Percentiles rank a stretch among this genome's conserved stretches.
phyloP scores from a whole-genome alignment of 1,140 invertebrate genomes.

The Drosophila lacteicornis region DNA sequence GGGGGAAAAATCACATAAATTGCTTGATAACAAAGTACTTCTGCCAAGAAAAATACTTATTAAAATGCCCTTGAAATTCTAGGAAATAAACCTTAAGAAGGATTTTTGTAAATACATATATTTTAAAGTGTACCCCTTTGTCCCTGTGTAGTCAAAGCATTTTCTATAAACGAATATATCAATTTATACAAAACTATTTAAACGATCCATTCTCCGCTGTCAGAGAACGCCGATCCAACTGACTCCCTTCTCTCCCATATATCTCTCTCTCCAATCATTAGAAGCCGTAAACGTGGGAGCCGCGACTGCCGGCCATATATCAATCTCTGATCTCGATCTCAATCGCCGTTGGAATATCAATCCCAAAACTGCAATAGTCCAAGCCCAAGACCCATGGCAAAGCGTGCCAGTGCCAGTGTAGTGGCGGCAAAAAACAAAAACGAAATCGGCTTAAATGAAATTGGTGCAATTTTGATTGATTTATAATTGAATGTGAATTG shows the following conservation, averaged over 20 bases:
- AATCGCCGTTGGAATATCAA: slow-evolving; percentile 44
- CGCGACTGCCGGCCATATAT: slow-evolving; percentile 65
- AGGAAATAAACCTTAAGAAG: neutral
- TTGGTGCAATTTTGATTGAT: slow-evolving; percentile 83
- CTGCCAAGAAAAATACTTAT: neutral
- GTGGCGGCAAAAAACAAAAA: slow-evolving; percentile 66
- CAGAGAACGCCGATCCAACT: slow-evolving; percentile 29
- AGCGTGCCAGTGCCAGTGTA: slow-evolving; percentile 63
- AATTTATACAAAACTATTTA: slow-evolving; percentile 55
- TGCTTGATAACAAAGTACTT: neutral
- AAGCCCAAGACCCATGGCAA: slow-evolving; percentile 37
- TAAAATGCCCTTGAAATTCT: neutral
- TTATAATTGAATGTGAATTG: slow-evolving; percentile 84
- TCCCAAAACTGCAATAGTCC: slow-evolving; percentile 25
- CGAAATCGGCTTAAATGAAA: slow-evolving; percentile 69
- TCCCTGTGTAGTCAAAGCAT: slow-evolving; percentile 7
- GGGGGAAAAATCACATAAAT: neutral
- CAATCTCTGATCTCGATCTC: slow-evolving; percentile 51
- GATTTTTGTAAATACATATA: too few species aligned
- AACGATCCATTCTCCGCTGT: slow-evolving; percentile 62
- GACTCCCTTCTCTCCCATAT: slow-evolving; percentile 1
- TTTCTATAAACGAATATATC: slow-evolving; percentile 52
- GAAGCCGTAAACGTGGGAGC: slow-evolving; percentile 73
- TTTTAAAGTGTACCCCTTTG: neutral
- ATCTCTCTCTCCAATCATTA: slow-evolving; percentile 43